These are phyloP conservation scores for Lasioglossum marginatum DNA, from an alignment of 2,888 invertebrate genomes.

Conservation along the genomic window DNA sequence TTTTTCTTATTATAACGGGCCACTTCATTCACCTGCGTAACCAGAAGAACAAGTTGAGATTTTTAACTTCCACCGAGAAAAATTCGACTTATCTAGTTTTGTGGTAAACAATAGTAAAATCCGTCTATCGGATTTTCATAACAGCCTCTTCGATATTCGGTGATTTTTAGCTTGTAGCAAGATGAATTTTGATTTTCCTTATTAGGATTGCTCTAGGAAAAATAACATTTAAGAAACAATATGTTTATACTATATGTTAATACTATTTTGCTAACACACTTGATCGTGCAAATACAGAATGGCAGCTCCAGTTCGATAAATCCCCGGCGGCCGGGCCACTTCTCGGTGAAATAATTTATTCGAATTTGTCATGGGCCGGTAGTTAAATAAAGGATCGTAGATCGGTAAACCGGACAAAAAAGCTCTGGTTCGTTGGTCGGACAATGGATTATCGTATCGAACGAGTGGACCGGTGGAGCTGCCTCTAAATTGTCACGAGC, in stretches of 20 bases:
- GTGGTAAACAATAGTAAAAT: no score
- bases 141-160: no score
- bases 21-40: no score
- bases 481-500: conserved; percentile 7
- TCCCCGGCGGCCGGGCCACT: no score
- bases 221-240: not conserved
- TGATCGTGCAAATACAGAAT: not conserved
- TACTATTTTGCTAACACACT: no score
- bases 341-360: not conserved
- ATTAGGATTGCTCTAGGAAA: not conserved
- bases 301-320: not conserved
- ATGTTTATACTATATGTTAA: no score
- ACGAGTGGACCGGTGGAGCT: not conserved
- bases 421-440: not conserved
- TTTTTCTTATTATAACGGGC: not conserved
- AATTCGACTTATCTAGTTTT: no score
- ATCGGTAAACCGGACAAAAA: not conserved
- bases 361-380: not conserved
- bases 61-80: no score
- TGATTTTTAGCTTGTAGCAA: no score
- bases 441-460: not conserved
- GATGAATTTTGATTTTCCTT: not conserved
- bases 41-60: no score
- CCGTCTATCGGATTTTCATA: no score
- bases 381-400: conserved; percentile 1